phyloP scores from a whole-genome alignment of 2,113 vertebrate genomes.

The Neodon shergylaensis region DNA sequence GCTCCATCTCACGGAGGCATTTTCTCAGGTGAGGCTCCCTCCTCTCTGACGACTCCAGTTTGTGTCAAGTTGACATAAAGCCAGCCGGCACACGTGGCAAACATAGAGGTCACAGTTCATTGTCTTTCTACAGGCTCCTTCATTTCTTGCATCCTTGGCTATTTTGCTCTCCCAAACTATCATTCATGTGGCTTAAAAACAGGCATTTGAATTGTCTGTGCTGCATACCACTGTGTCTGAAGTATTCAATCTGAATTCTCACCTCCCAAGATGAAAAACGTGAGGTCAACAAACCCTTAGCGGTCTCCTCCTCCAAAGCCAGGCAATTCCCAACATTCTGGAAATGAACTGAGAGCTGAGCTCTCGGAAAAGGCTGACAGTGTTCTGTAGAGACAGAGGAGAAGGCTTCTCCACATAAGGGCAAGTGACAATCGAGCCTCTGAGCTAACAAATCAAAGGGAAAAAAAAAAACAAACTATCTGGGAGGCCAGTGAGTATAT shows the following conservation, averaged over 20 bases:
- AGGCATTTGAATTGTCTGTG: neutral
- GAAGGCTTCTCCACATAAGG: neutral
- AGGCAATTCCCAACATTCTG: neutral
- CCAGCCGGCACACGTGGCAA: neutral
- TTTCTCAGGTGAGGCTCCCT: neutral
- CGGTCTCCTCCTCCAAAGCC: neutral
- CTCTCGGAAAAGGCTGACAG: neutral
- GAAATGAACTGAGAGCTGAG: slow-evolving; percentile 37
- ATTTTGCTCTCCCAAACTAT: neutral
- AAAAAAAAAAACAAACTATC: slow-evolving; percentile 11
- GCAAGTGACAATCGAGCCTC: neutral
- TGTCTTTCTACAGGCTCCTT: neutral
- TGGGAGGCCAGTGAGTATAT: neutral
- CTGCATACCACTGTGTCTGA: neutral
- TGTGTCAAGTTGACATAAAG: neutral
- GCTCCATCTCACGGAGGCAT: neutral
- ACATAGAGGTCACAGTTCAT: neutral
- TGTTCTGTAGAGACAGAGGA: neutral
- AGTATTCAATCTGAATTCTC: neutral
- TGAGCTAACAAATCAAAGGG: slow-evolving; percentile 54
- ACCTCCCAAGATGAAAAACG: neutral
- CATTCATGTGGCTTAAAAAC: neutral
- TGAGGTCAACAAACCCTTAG: neutral
- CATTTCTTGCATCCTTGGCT: neutral
- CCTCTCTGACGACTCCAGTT: neutral